These are phyloP conservation scores for Cerastis rubricosa DNA, from an alignment of 2,888 invertebrate genomes.

Conservation along the genomic window DNA sequence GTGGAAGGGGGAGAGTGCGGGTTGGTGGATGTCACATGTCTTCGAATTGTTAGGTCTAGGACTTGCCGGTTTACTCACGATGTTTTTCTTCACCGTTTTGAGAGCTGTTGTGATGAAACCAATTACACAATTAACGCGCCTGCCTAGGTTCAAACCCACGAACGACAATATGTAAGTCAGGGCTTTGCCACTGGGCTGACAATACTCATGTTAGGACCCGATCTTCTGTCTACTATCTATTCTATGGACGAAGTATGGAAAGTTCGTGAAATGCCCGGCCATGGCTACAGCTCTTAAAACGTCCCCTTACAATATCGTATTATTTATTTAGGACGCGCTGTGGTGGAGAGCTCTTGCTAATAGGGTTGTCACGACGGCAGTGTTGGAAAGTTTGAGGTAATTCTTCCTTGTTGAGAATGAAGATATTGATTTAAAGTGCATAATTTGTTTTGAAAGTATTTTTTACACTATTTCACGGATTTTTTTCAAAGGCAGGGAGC, in stretches of 20 bases:
- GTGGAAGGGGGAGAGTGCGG: neutral
- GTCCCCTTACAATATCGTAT: conserved; percentile 75
- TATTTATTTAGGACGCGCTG: conserved; percentile 79
- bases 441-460: neutral
- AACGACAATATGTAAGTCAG: too few species aligned
- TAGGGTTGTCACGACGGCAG: conserved; percentile 68
- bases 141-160: too few species aligned
- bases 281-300: conserved; percentile 68
- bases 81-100: neutral
- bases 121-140: too few species aligned
- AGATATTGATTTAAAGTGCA: neutral
- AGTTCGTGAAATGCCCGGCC: conserved; percentile 59
- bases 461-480: neutral
- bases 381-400: neutral
- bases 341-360: conserved; percentile 54
- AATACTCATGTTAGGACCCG: neutral
- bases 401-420: neutral
- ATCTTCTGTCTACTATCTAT: conserved; percentile 18
- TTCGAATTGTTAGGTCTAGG: neutral
- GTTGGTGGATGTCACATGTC: neutral
- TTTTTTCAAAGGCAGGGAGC: too few species aligned
- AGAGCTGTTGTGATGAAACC: neutral
- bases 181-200: too few species aligned
- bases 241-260: conserved; percentile 48
- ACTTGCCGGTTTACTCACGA: neutral